A percentile compares a stretch with the other conserved stretches of the same genome.
These are phyloP conservation scores for Equus przewalskii DNA, from an alignment of 2,113 vertebrate genomes.

Conservation along the genomic window DNA sequence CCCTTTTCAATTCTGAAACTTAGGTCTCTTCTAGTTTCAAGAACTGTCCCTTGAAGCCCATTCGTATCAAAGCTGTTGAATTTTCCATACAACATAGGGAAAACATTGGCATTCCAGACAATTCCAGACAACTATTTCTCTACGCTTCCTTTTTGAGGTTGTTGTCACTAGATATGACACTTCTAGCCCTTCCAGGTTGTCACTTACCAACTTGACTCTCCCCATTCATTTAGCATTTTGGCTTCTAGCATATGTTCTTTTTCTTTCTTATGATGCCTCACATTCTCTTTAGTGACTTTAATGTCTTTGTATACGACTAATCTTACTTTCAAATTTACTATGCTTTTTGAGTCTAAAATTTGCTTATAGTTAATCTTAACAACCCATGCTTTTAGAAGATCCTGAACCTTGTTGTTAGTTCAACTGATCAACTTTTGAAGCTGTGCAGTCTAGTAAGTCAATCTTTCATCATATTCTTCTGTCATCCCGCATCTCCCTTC, in stretches of 20 bases:
- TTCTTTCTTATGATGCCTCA: background rate
- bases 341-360: background rate
- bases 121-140: background rate
- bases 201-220: background rate
- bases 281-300: background rate
- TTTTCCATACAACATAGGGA: background rate
- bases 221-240: background rate
- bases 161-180: background rate
- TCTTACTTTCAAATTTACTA: background rate
- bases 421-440: background rate
- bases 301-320: background rate
- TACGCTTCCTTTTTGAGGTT: background rate
- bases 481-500: background rate
- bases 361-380: background rate
- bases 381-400: background rate
- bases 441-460: background rate
- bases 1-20: background rate
- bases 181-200: fast-evolving
- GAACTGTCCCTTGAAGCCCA: background rate
- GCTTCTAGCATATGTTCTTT: background rate
- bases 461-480: background rate
- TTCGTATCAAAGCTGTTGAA: background rate
- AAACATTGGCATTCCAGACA: background rate
- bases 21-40: background rate
- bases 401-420: background rate